Conservation (phyloP, 2,888 invertebrate species). For the Artemia sinica region DNA sequence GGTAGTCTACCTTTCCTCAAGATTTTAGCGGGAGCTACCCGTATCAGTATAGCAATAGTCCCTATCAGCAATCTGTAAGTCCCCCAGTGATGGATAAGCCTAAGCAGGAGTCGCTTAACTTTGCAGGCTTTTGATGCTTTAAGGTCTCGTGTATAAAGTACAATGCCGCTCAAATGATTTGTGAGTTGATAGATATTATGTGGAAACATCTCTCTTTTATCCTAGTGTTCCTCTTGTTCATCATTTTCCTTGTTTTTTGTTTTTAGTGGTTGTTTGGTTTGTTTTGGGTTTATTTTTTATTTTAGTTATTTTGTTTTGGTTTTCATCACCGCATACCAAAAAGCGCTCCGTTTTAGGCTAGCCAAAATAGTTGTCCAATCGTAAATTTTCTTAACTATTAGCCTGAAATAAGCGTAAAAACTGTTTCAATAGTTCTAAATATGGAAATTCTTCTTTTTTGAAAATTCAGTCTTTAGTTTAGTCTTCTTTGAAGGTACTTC, state of each 20-base stretch:
- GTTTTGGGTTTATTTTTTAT: neutral
- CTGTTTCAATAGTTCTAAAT: too few relatives aligned
- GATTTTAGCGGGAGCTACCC: conserved; percentile 1
- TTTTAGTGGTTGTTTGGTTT: conserved; percentile 11
- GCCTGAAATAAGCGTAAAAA: too few relatives aligned
- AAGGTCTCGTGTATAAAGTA: conserved; percentile 10
- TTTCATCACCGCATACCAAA: too few relatives aligned
- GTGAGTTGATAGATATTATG: conserved; percentile 1
- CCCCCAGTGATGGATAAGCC: neutral
- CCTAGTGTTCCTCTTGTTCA: conserved; percentile 11
- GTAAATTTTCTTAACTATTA: too few relatives aligned
- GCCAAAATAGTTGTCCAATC: too few relatives aligned
- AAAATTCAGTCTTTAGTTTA: too few relatives aligned
- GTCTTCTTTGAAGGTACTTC: too few relatives aligned
- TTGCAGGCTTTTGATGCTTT: conserved; percentile 2
- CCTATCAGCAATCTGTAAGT: conserved; percentile 12
- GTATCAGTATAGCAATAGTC: conserved; percentile 14
- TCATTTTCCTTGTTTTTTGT: neutral
- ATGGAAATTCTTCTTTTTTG: too few relatives aligned
- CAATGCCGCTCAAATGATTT: conserved; percentile 10
- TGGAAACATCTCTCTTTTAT: conserved; percentile 5
- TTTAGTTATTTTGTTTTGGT: neutral
- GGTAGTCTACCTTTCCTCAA: conserved; percentile 6
- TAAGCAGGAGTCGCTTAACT: conserved; percentile 9
- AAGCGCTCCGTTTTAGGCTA: too few relatives aligned